These are phyloP conservation scores for Anguilla marmorata DNA, from an alignment of 2,797 vertebrate genomes.

Conservation along the genomic window DNA sequence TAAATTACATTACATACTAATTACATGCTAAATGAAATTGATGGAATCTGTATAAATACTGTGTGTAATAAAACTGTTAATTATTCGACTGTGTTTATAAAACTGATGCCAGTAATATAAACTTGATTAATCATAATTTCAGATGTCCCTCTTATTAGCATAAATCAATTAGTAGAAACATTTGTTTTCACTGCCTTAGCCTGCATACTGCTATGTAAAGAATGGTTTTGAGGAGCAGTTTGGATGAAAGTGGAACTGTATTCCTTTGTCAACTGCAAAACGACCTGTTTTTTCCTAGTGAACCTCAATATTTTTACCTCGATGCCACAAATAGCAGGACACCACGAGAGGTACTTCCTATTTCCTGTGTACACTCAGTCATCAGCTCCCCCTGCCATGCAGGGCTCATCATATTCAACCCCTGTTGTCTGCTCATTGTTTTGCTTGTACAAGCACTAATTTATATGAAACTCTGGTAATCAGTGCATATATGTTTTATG, in stretches of 20 bases:
- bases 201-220: neutral
- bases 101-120: neutral
- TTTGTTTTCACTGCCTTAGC: neutral
- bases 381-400: neutral
- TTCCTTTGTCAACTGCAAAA: slow-evolving; percentile 3
- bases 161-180: neutral
- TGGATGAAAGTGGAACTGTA: neutral
- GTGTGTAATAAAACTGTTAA: neutral
- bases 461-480: neutral
- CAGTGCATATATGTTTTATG: neutral
- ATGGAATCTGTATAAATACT: neutral
- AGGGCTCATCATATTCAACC: slow-evolving; percentile 1
- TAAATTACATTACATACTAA: neutral
- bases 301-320: neutral
- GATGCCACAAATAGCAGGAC: slow-evolving; percentile 10
- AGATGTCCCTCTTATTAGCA: neutral
- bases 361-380: slow-evolving; percentile 16
- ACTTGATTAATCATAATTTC: neutral
- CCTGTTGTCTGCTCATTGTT: neutral
- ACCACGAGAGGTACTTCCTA: slow-evolving; percentile 14
- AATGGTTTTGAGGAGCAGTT: neutral
- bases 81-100: neutral
- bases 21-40: too few species aligned
- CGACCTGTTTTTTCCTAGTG: slow-evolving; percentile 3
- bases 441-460: neutral